A percentile compares a stretch with the other conserved stretches of the same genome.
phyloP scores from a whole-genome alignment of 2,888 invertebrate species.

The Abrostola triplasia region DNA sequence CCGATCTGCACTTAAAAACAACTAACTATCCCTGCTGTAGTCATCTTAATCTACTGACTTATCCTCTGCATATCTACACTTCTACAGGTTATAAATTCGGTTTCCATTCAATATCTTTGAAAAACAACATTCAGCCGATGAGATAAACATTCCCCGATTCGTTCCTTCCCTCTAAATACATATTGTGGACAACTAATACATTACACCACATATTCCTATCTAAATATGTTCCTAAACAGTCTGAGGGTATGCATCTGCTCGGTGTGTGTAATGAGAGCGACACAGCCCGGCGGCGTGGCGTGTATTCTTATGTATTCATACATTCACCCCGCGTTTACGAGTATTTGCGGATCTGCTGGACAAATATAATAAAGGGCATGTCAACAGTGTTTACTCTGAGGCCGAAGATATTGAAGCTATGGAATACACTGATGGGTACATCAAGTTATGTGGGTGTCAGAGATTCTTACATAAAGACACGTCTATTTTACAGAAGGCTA shows the following conservation, averaged over 20 bases:
- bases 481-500: no score
- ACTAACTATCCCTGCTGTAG: no score
- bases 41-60: no score
- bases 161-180: no score
- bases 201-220: not conserved
- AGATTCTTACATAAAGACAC: no score
- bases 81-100: no score
- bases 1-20: no score
- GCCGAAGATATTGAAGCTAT: not conserved
- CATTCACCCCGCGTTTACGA: constrained; percentile 16
- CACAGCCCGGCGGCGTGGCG: not conserved
- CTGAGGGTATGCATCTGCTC: not conserved
- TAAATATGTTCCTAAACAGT: not conserved
- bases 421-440: not conserved
- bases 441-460: not conserved
- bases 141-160: no score
- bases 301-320: constrained; percentile 27
- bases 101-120: no score
- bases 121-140: no score
- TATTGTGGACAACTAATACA: not conserved
- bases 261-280: not conserved
- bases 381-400: constrained; percentile 12
- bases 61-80: no score
- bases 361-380: constrained; percentile 20
- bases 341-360: constrained; percentile 1